Base-by-base conservation (phyloP, 2,113 vertebrate genomes). In the Dryoscopus gambensis region DNA sequence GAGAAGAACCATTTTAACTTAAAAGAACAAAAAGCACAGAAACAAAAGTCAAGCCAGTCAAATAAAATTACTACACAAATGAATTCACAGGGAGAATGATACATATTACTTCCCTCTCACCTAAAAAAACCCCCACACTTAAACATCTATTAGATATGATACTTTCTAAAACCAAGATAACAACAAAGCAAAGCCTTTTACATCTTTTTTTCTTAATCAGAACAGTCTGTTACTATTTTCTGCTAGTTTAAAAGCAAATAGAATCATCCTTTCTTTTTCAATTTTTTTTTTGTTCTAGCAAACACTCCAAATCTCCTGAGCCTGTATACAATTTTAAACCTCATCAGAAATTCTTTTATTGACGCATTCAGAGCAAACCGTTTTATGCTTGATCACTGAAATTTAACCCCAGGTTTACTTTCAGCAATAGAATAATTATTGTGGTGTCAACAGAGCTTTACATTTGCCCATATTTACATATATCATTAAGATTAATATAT, bases 401-500 rank as follows among this genome's bases (percentile, higher is more conserved):
- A 75, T 89, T 90, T 97, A 97, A 97, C 79, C 57, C 73, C 89
- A 93, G 81, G 71, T 96, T 96, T 96, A 87, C 92, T 95, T 95
- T 83, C 79, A 87, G 71, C 94, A 86, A 37, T 62, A 64, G 91
- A 97, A 95, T 74, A 93, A 97, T 96, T 73, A 93, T 94, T 64
- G 62, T 44, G 49, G 55, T 84, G 93, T 93, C 92, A 95, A 95
- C 87, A 91, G 60, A 92, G 52, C 46, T 96, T 94, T 97, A 95
- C 53, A 83, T 95, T 93, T 95, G 75, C 49, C 39, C 82, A 78
- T 86, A 95, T 96, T 97, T 97, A 97, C 82, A 98, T 95, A 95
- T 69, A 97, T 78, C 96, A 97, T 97, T 97, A 97, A 96, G 92
- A 97, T 97, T 96, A 98, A 97, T 97, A 96, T 92, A 97, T 97